phyloP scores from a whole-genome alignment of 1,140 invertebrate genomes.

The Eumeta japonica region DNA sequence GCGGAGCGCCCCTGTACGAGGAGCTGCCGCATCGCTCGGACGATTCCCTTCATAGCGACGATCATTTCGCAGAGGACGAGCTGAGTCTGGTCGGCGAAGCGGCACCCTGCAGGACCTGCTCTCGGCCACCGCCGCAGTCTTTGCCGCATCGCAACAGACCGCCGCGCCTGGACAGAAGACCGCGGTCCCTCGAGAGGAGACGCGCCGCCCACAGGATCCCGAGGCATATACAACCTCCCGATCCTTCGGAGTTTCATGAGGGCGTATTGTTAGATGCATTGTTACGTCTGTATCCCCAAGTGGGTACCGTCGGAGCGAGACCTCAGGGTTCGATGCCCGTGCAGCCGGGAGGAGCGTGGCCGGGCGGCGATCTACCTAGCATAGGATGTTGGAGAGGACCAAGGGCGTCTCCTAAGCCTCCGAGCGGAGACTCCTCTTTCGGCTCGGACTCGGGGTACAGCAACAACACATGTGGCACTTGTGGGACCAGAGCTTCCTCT shows the following conservation, averaged over 20 bases:
- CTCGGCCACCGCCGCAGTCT: conserved; percentile 36
- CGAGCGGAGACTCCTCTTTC: conserved; percentile 55
- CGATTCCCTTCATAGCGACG: conserved; percentile 51
- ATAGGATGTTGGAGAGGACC: conserved; percentile 48
- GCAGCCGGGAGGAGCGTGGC: conserved; percentile 39
- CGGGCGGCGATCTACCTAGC: conserved; percentile 42
- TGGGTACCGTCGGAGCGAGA: conserved; percentile 49
- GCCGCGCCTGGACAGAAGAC: conserved; percentile 40
- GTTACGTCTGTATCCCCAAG: conserved; percentile 62
- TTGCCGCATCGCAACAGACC: conserved; percentile 42
- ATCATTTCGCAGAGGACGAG: conserved; percentile 55
- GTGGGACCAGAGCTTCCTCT: conserved; percentile 52
- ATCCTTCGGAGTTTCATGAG: conserved; percentile 57
- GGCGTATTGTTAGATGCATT: conserved; percentile 59
- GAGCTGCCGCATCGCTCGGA: conserved; percentile 49
- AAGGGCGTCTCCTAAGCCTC: conserved; percentile 42
- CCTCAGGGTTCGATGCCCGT: conserved; percentile 36
- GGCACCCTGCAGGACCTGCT: conserved; percentile 43
- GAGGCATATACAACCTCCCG: conserved; percentile 39
- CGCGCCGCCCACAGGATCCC: conserved; percentile 37
- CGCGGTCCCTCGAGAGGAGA: conserved; percentile 42
- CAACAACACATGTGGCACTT: conserved; percentile 60
- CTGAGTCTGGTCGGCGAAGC: conserved; percentile 53
- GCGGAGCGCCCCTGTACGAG: conserved; percentile 50
- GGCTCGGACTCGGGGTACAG: conserved; percentile 61